Percentiles rank a stretch among this genome's conserved stretches.
phyloP scores from a whole-genome alignment of 2,888 invertebrate species.

The Tachina grossa region DNA sequence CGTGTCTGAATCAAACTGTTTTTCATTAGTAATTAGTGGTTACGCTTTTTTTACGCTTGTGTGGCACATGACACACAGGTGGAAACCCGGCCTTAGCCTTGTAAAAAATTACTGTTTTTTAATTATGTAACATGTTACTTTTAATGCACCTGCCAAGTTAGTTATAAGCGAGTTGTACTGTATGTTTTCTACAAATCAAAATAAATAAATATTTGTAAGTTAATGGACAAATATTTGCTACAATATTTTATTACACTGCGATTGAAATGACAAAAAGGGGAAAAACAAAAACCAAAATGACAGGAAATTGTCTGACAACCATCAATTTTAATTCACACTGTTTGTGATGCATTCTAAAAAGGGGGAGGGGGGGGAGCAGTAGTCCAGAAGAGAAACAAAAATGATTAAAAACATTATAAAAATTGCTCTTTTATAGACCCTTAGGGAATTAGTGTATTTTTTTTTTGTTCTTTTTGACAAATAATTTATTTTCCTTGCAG shows the following conservation, averaged over 20 bases:
- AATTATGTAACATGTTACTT: neutral
- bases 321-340: slow-evolving; percentile 29
- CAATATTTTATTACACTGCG: slow-evolving; percentile 38
- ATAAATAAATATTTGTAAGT: slow-evolving; percentile 38
- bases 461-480: neutral
- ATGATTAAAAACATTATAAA: slow-evolving; percentile 29
- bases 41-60: too few species aligned
- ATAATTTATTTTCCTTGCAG: neutral
- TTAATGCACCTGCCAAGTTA: too few species aligned
- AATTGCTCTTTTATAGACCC: slow-evolving; percentile 39
- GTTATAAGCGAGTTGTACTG: too few species aligned
- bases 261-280: slow-evolving; percentile 26
- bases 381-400: neutral
- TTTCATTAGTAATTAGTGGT: too few species aligned
- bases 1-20: too few species aligned
- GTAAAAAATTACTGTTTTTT: too few species aligned
- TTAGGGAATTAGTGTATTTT: neutral
- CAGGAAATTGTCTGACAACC: slow-evolving; percentile 38
- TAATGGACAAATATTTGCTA: slow-evolving; percentile 7
- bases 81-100: too few species aligned
- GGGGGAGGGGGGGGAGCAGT: too few species aligned
- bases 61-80: too few species aligned
- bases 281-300: neutral
- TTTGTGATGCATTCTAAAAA: slow-evolving; percentile 17
- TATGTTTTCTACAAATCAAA: slow-evolving; percentile 20